phyloP scores from a whole-genome alignment of 2,797 vertebrate species.

The Tokudaia tokunoshimensis region DNA sequence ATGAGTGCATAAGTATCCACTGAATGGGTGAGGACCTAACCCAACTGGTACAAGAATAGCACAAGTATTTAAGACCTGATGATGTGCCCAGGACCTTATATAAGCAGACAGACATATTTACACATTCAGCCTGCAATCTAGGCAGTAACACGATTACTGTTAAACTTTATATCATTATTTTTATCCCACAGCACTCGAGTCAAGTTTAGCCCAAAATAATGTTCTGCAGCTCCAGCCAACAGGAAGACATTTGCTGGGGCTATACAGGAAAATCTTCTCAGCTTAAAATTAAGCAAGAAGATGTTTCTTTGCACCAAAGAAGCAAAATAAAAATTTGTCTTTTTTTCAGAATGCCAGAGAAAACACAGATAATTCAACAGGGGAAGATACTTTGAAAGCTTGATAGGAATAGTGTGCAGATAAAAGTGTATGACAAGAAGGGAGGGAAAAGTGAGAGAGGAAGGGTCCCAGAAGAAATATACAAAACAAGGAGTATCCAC shows the following conservation, averaged over 20 bases:
- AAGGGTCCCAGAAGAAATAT: background rate
- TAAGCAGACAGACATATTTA: background rate
- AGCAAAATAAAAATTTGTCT: conserved; percentile 51
- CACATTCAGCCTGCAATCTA: background rate
- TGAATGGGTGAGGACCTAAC: background rate
- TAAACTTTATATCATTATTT: background rate
- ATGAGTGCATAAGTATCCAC: too few species aligned
- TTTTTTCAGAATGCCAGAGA: background rate
- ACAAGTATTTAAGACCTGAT: conserved; percentile 3
- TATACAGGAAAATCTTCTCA: background rate
- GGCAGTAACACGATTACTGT: background rate
- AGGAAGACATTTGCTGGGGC: background rate
- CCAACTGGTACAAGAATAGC: background rate
- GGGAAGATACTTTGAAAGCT: conserved; percentile 5
- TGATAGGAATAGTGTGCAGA: background rate
- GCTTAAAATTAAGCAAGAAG: conserved; percentile 47
- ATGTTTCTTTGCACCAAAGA: background rate
- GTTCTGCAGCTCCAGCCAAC: background rate
- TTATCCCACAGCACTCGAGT: background rate
- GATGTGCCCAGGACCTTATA: background rate
- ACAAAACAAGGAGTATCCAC: background rate
- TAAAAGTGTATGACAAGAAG: background rate
- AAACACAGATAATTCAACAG: background rate
- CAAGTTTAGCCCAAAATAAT: background rate
- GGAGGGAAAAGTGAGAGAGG: background rate